Conservation (phyloP, 2,888 invertebrate genomes). For the Cepaea hortensis region DNA sequence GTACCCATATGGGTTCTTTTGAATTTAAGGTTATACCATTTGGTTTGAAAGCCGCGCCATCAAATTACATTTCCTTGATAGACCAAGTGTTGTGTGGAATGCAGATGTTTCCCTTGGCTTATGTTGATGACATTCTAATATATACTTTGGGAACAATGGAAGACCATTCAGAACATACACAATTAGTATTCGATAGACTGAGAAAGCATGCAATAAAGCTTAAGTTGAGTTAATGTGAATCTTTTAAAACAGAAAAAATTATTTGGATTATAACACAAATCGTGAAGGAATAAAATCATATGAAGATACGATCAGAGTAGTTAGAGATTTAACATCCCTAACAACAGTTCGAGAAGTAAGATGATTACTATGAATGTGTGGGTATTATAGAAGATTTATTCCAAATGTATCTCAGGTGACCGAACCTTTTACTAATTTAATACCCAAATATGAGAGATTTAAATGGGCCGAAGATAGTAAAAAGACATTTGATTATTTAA, state of each 20-base stretch:
- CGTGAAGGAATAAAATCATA: background rate
- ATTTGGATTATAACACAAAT: background rate
- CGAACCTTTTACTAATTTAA: background rate
- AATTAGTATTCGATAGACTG: background rate
- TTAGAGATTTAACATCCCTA: background rate
- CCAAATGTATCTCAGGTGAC: background rate
- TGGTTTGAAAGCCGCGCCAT: no score
- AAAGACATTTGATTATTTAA: background rate
- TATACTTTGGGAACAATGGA: background rate
- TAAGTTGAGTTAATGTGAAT: background rate
- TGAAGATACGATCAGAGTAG: background rate
- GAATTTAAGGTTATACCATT: background rate
- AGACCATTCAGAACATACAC: background rate
- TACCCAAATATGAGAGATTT: background rate
- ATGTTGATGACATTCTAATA: background rate
- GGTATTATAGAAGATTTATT: background rate
- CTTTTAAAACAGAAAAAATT: background rate
- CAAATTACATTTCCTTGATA: no score
- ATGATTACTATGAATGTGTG: background rate
- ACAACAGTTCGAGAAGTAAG: background rate
- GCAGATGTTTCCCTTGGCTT: background rate
- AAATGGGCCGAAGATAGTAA: background rate
- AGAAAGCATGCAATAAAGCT: background rate
- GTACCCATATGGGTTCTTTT: background rate
- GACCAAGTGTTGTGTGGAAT: no score